phyloP scores from a whole-genome alignment of 2,797 vertebrate genomes.

The Arrhamphus sclerolepis region DNA sequence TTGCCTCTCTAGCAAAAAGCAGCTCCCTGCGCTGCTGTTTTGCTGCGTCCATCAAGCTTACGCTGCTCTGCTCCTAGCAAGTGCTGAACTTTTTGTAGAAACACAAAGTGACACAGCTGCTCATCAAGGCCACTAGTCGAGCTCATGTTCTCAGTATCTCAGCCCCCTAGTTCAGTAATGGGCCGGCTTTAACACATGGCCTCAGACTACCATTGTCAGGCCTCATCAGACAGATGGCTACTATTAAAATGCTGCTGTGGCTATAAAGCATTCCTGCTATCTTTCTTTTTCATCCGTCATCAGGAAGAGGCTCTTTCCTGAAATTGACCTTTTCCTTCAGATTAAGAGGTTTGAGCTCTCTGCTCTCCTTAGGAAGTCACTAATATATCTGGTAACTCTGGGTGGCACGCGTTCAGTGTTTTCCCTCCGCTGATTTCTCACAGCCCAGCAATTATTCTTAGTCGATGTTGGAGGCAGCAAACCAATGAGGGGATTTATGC shows the following conservation, averaged over 20 bases:
- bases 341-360: slow-evolving; percentile 2
- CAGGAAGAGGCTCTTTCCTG: slow-evolving; percentile 30
- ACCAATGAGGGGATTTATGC: slow-evolving; percentile 76
- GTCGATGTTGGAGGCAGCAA: slow-evolving; percentile 54
- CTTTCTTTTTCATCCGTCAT: slow-evolving; percentile 43
- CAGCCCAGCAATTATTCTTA: slow-evolving; percentile 68
- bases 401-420: slow-evolving; percentile 40
- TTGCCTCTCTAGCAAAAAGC: background rate
- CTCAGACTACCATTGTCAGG: slow-evolving; percentile 48
- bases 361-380: slow-evolving; percentile 17
- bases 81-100: slow-evolving; percentile 48
- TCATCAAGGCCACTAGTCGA: slow-evolving; percentile 37
- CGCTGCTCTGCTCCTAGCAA: slow-evolving; percentile 43
- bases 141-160: slow-evolving; percentile 37
- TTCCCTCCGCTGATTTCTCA: slow-evolving; percentile 50
- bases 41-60: slow-evolving; percentile 22
- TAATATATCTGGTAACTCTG: slow-evolving; percentile 30
- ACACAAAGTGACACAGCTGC: slow-evolving; percentile 51
- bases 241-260: slow-evolving; percentile 29
- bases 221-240: slow-evolving; percentile 57
- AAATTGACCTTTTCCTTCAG: slow-evolving; percentile 22
- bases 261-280: slow-evolving; percentile 38
- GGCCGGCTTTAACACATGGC: slow-evolving; percentile 23
- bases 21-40: slow-evolving; percentile 15
- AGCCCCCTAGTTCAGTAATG: slow-evolving; percentile 41